These are phyloP conservation scores for Ceyx melanurus DNA, from an alignment of 2,113 vertebrate species.

Conservation along the genomic window DNA sequence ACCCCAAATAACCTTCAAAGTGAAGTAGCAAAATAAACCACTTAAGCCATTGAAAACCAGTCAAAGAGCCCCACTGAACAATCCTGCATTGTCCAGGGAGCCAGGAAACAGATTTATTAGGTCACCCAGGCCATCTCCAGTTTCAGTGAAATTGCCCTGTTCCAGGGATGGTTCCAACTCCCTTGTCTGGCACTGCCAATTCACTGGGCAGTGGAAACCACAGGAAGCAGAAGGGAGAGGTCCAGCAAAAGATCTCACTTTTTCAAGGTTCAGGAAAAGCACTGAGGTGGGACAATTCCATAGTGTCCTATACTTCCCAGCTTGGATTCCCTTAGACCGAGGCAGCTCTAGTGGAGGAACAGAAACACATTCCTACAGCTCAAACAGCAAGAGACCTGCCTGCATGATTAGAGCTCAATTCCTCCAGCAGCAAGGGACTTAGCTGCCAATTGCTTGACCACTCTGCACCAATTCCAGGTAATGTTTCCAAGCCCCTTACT, in stretches of 20 bases:
- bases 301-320: not conserved
- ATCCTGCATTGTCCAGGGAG: conserved; percentile 7
- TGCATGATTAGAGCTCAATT: not conserved
- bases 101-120: conserved; percentile 52
- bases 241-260: not conserved
- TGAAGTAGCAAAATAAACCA: conserved; percentile 48
- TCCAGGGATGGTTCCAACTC: conserved; percentile 28
- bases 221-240: not conserved
- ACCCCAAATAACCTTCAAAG: conserved; percentile 34
- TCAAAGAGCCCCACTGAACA: conserved; percentile 42
- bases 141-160: conserved; percentile 34
- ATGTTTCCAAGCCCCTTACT: not conserved
- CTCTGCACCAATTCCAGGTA: not conserved
- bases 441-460: not conserved
- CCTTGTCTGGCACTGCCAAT: not conserved
- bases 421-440: not conserved
- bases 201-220: not conserved
- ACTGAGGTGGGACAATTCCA: not conserved
- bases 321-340: not conserved
- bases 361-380: not conserved
- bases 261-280: conserved; percentile 1
- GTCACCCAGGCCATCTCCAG: conserved; percentile 46
- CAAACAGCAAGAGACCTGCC: not conserved
- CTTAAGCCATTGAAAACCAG: conserved; percentile 42
- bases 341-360: not conserved